These are phyloP conservation scores for Frankliniella intonsa DNA, from an alignment of 2,888 invertebrate species.

Conservation along the genomic window DNA sequence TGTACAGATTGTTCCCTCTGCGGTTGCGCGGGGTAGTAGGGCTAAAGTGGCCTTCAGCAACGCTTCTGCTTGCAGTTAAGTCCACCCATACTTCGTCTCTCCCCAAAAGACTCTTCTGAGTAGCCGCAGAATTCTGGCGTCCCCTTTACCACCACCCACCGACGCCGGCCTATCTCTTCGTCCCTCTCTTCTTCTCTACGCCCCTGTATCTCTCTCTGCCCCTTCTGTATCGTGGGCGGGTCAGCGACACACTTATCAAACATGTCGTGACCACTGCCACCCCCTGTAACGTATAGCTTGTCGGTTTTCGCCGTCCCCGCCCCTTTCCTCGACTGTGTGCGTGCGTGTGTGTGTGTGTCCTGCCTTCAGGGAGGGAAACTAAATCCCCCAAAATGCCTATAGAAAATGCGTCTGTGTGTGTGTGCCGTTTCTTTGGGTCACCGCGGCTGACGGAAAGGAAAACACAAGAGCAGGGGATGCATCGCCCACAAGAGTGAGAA, in stretches of 20 bases:
- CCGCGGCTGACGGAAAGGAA: too few relatives aligned
- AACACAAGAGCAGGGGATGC: too few relatives aligned
- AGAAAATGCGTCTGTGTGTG: neutral
- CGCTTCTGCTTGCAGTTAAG: too few relatives aligned
- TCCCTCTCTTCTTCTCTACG: neutral
- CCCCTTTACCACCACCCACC: neutral
- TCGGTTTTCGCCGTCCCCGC: neutral
- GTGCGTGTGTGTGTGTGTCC: neutral
- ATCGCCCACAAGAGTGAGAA: too few relatives aligned
- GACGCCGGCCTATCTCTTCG: neutral
- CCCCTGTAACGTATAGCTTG: conserved; percentile 15
- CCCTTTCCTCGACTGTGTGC: neutral
- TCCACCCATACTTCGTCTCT: too few relatives aligned
- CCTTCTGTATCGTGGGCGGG: conserved; percentile 9
- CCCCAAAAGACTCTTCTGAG: too few relatives aligned
- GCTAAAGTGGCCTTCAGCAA: too few relatives aligned
- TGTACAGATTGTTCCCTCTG: too few relatives aligned
- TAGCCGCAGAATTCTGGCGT: neutral
- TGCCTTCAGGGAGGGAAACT: conserved; percentile 7
- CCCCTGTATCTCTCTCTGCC: neutral
- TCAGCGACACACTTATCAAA: conserved; percentile 26
- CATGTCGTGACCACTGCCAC: conserved; percentile 23
- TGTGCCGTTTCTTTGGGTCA: neutral
- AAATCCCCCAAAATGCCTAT: conserved; percentile 16
- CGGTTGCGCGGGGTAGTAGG: too few relatives aligned